Conservation (phyloP, 2,888 invertebrate genomes). For the Cheilosia scutellata region DNA sequence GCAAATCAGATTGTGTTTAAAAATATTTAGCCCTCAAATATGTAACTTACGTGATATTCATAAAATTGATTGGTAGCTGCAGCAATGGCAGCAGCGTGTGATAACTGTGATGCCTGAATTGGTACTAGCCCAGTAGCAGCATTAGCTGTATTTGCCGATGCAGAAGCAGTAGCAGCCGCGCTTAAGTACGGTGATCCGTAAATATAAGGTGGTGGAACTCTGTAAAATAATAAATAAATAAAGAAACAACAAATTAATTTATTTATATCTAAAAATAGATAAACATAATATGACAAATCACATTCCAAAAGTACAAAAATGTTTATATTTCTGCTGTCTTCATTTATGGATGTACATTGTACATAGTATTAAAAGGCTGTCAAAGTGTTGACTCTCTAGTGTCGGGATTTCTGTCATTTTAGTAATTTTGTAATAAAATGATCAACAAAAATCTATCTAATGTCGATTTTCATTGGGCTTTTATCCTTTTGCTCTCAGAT, state of each 20-base stretch:
- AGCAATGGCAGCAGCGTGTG: constrained; percentile 91
- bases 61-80: constrained; percentile 92
- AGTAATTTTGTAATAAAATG: too few relatives aligned
- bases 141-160: constrained; percentile 77
- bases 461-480: too few relatives aligned
- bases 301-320: too few relatives aligned
- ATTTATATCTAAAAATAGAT: constrained; percentile 42
- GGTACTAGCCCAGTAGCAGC: constrained; percentile 88
- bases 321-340: too few relatives aligned
- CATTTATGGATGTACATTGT: too few relatives aligned
- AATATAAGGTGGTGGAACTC: constrained; percentile 91
- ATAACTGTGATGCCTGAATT: constrained; percentile 87
- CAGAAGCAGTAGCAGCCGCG: constrained; percentile 81
- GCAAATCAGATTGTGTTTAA: neutral
- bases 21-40: too few relatives aligned
- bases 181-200: constrained; percentile 89
- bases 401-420: too few relatives aligned
- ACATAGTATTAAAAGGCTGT: too few relatives aligned
- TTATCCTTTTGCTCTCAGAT: too few relatives aligned
- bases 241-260: constrained; percentile 1
- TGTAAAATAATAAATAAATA: constrained; percentile 80
- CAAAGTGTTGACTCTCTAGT: too few relatives aligned
- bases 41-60: constrained; percentile 87
- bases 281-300: neutral
- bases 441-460: too few relatives aligned